Base-by-base conservation (phyloP, 2,888 invertebrate genomes). In the Eupeodes latifasciatus region DNA sequence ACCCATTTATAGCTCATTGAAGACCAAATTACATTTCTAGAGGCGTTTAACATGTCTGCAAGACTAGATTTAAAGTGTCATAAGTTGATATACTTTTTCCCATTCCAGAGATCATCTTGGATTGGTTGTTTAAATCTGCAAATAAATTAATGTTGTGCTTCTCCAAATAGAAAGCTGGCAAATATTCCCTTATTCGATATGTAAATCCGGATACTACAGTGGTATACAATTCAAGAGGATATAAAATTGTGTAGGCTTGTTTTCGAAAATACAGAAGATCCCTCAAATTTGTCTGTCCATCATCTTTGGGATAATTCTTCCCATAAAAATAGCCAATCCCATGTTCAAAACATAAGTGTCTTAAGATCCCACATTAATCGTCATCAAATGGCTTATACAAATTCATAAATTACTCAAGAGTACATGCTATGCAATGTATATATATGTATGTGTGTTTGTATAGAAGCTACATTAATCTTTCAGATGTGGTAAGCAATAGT, bases 371-470 rank as follows among this genome's bases (percentile, higher is more conserved):
- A 77, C 62, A 78, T 44, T 81, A 85, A 85, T 80, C 87, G 83
- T 72, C 71, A 81, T 84, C 78, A 85, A 81, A 88, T 81, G 81
- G 85, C 78, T 88, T 81, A 78, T 49, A 59, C 81, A 49, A 61
- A 84, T 81, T 88, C 84, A 85, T 88, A 85, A 88, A 88, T 88
- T 85, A 84, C 84, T 85, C 85, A 85, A 78, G 64, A 27, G 12
- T 59, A 14, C 11, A 57, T 10, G 27, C 71, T 57, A 9, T 44
- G 47, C 27, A 40, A 5, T 40, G 40, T 40, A 40, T 40, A 5
- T 7, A 6, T 36, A 36, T 36, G 2, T 7, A 6, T 36, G 36
- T 40, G 40, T 40, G 27, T 27, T 27, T 51, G 34, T 47, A 49
- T 19, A 57, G 67, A 78, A 69, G 66, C 49, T 57, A 64, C 81